Evolutionary conservation across 2,888 invertebrate genomes (phyloP), one percentile per base, ranked within the genome.

Genomic region (Chrysina gloriosa): DNA sequence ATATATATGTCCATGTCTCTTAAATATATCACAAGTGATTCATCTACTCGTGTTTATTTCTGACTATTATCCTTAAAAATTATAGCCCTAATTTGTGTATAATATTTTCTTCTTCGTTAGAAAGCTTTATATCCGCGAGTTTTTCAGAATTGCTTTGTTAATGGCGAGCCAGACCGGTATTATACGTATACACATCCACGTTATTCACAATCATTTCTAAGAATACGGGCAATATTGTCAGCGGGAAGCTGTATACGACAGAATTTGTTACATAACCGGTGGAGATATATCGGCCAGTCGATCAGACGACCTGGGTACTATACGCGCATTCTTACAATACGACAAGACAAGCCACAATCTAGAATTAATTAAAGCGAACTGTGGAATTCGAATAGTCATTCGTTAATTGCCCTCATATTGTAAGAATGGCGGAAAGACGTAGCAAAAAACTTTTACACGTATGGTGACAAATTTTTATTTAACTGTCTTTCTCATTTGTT

Each of bases 221-320:
- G 69, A 69, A 67, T 56, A 67, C 58, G 27, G 31, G 48, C 54
- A 69, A 67, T 67, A 61, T 58, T 67, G 61, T 54, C 65, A 61
- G 64, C 67, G 27, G 63, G 27, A 61, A 61, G 19, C 42, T 16
- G 58, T 61, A 69, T 63, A 63, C 50, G 56, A 61, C 65, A 64
- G 66, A 61, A 69, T 69, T 70, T 69, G 66, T 73, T 73, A 69
- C 72, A 71, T 71, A 73, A 73, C 73, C 72, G 70, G 73, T 69
- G 70, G 65, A 70, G 56, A 71, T 73, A 73, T 73, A 70, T 72
- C 72, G 73, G 71, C 65, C 73, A 73, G 69, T 73, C 73, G 73
- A 73, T 73, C 73, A 73, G 66, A 68, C 67, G 65, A 36, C 45
- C 47, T 5, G 52, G 19, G 25, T 52, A 52, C 29, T 65, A 52